phyloP scores from a whole-genome alignment of 2,113 vertebrate species.

The Nettapus auritus region DNA sequence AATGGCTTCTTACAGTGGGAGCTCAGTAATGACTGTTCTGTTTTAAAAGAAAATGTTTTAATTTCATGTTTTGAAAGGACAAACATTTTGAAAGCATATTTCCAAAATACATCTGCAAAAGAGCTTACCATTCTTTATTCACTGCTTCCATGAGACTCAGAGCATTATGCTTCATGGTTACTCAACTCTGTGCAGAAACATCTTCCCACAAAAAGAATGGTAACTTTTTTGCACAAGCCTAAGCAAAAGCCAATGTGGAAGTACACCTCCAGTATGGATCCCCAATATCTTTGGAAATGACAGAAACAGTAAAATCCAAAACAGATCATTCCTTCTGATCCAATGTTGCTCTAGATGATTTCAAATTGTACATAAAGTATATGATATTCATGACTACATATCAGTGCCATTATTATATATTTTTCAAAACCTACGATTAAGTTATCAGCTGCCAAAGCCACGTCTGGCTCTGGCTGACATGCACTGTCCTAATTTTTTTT shows the following conservation, averaged over 20 bases:
- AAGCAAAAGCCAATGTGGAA: not conserved
- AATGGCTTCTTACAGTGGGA: not conserved
- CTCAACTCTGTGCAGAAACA: not conserved
- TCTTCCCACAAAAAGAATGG: not conserved
- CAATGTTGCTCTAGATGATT: not conserved
- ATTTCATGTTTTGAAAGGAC: not conserved
- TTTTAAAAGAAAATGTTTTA: not conserved
- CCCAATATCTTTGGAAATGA: not conserved
- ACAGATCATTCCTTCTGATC: not conserved
- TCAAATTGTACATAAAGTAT: not conserved
- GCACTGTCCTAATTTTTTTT: not conserved
- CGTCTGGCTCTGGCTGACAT: not conserved
- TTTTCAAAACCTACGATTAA: not conserved
- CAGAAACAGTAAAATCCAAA: not conserved
- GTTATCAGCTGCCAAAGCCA: not conserved
- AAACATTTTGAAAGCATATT: not conserved
- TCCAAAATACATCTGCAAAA: constrained; percentile 9
- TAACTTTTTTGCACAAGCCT: not conserved
- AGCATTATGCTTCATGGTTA: not conserved
- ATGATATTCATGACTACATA: not conserved
- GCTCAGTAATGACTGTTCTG: not conserved
- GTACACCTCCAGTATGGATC: not conserved
- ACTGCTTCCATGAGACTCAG: not conserved
- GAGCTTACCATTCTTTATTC: not conserved
- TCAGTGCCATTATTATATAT: not conserved